Evolutionary conservation across 2,113 vertebrate species (phyloP).

Genomic region (Scophthalmus maximus): DNA sequence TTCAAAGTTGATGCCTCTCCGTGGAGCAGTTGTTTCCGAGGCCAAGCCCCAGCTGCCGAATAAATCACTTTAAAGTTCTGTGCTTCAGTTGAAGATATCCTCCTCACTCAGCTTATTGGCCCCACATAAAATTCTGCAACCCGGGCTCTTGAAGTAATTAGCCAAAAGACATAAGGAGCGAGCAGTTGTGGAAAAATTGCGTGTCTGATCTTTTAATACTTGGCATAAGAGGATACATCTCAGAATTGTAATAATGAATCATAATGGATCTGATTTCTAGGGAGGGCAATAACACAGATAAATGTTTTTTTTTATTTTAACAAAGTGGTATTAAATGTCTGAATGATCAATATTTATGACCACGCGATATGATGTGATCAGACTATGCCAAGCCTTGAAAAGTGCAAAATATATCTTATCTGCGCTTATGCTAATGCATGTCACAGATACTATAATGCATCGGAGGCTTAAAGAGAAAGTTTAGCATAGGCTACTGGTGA

Average conservation of each 20-base stretch:
- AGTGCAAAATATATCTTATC: neutral
- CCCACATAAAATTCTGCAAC: constrained; percentile 32
- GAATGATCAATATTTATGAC: neutral
- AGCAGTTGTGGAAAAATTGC: neutral
- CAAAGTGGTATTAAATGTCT: constrained; percentile 6
- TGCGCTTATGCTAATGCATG: constrained; percentile 30
- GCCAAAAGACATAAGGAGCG: constrained; percentile 20
- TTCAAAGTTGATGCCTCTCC: constrained; percentile 46
- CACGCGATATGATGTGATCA: neutral
- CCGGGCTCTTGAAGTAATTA: constrained; percentile 58
- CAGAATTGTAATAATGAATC: constrained; percentile 18
- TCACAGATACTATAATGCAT: constrained; percentile 10
- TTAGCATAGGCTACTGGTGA: neutral
- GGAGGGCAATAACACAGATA: neutral
- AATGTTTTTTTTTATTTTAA: constrained; percentile 1
- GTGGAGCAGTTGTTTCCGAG: constrained; percentile 32
- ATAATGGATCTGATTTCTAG: neutral
- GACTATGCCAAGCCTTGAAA: neutral
- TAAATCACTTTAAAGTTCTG: constrained; percentile 29
- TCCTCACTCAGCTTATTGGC: constrained; percentile 44
- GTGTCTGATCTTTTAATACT: constrained; percentile 19
- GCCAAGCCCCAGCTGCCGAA: constrained; percentile 25
- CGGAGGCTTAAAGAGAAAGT: constrained; percentile 5
- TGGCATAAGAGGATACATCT: constrained; percentile 1
- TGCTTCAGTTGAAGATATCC: constrained; percentile 1